These are phyloP conservation scores for Steinernema carpocapsae DNA, from an alignment of 2,888 invertebrate species.

Conservation along the genomic window DNA sequence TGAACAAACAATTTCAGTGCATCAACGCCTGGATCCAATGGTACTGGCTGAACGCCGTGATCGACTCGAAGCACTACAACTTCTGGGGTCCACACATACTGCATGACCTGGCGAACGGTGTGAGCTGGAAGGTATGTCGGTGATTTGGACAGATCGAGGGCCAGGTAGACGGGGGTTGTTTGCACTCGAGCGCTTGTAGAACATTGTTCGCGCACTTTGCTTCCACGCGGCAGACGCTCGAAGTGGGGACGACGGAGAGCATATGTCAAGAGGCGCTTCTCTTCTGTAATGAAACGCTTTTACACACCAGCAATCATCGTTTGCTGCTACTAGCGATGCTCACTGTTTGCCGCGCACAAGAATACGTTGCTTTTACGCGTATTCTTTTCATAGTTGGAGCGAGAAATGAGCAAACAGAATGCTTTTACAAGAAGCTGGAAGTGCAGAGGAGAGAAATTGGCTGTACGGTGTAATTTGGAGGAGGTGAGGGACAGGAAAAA, in stretches of 20 bases:
- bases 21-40: conserved; percentile 64
- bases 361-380: too few species aligned
- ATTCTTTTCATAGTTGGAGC: too few species aligned
- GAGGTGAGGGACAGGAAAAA: too few species aligned
- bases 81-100: conserved; percentile 63
- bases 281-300: neutral
- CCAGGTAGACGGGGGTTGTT: conserved; percentile 4
- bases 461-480: neutral
- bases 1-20: conserved; percentile 42
- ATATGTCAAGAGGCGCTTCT: conserved; percentile 16
- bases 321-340: neutral
- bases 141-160: neutral
- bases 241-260: neutral
- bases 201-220: conserved; percentile 33
- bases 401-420: too few species aligned
- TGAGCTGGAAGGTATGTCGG: conserved; percentile 60
- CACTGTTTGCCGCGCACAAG: too few species aligned
- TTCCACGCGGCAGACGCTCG: conserved; percentile 1
- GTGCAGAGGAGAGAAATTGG: too few species aligned
- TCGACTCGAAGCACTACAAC: conserved; percentile 60
- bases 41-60: conserved; percentile 59
- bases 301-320: conserved; percentile 13
- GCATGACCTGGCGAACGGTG: conserved; percentile 58
- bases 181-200: conserved; percentile 12
- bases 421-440: too few species aligned